These are phyloP conservation scores for Junonia oenone DNA, from an alignment of 2,888 invertebrate species.

Conservation along the genomic window DNA sequence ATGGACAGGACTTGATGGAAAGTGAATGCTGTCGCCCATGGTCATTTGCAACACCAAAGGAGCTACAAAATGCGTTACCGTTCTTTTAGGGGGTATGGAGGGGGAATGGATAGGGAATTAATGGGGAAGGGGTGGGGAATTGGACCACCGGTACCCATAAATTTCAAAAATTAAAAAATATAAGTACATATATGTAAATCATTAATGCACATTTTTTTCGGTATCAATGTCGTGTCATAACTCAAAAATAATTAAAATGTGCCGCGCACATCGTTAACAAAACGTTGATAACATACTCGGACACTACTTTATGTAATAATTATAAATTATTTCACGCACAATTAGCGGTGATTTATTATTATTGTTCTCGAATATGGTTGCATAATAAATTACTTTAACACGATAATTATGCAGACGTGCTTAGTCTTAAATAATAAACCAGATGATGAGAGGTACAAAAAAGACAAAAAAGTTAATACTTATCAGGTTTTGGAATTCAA, in stretches of 20 bases:
- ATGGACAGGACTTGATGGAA: too few species aligned
- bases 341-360: conserved; percentile 23
- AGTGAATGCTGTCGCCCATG: too few species aligned
- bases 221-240: conserved; percentile 1
- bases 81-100: too few species aligned
- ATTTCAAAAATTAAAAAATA: too few species aligned
- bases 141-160: too few species aligned
- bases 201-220: neutral
- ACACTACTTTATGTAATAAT: conserved; percentile 10
- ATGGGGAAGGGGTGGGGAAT: too few species aligned
- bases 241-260: conserved; percentile 1
- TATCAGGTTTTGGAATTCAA: neutral
- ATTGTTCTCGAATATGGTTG: conserved; percentile 20
- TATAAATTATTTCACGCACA: conserved; percentile 16
- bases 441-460: neutral
- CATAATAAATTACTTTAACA: conserved; percentile 23
- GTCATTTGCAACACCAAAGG: too few species aligned
- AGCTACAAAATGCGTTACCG: too few species aligned
- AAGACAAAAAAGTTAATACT: neutral
- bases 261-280: conserved; percentile 1
- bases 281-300: conserved; percentile 12
- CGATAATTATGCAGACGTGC: conserved; percentile 10
- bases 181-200: too few species aligned
- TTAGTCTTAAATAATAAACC: neutral
- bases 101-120: too few species aligned